phyloP scores from a whole-genome alignment of 2,888 invertebrate genomes.

The Cerastis leucographa region DNA sequence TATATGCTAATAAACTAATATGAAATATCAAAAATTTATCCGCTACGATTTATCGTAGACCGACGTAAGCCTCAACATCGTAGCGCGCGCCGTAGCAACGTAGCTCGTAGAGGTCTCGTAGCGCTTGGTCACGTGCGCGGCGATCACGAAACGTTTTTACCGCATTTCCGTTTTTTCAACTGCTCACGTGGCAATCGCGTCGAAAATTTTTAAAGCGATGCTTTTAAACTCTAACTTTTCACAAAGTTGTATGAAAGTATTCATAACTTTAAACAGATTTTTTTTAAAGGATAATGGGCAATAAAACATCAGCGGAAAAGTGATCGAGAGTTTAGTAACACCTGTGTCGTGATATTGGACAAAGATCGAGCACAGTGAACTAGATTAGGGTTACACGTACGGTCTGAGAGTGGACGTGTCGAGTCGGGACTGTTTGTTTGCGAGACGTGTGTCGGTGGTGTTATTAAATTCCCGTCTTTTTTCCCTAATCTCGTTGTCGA shows the following conservation, averaged over 20 bases:
- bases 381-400: constrained; percentile 40
- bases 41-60: constrained; percentile 16
- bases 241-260: constrained; percentile 34
- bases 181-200: constrained; percentile 74
- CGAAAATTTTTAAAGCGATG: constrained; percentile 68
- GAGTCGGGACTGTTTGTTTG: constrained; percentile 71
- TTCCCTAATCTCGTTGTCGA: constrained; percentile 86
- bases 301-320: neutral
- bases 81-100: constrained; percentile 59
- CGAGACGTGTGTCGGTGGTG: constrained; percentile 81
- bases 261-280: constrained; percentile 1
- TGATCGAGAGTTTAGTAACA: constrained; percentile 3
- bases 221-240: constrained; percentile 61
- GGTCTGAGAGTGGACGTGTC: constrained; percentile 22
- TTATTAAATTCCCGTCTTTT: constrained; percentile 87
- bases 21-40: constrained; percentile 10
- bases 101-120: constrained; percentile 68
- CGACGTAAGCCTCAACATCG: constrained; percentile 45
- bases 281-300: neutral
- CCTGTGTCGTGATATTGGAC: constrained; percentile 13
- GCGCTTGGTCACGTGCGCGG: constrained; percentile 81
- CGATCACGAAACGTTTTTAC: constrained; percentile 86
- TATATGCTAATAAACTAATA: neutral
- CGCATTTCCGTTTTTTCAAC: constrained; percentile 82
- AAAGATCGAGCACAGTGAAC: constrained; percentile 16